Percentiles rank a stretch among this genome's conserved stretches.
These are phyloP conservation scores for Leptosomus discolor DNA, from an alignment of 2,113 vertebrate species.

Conservation along the genomic window DNA sequence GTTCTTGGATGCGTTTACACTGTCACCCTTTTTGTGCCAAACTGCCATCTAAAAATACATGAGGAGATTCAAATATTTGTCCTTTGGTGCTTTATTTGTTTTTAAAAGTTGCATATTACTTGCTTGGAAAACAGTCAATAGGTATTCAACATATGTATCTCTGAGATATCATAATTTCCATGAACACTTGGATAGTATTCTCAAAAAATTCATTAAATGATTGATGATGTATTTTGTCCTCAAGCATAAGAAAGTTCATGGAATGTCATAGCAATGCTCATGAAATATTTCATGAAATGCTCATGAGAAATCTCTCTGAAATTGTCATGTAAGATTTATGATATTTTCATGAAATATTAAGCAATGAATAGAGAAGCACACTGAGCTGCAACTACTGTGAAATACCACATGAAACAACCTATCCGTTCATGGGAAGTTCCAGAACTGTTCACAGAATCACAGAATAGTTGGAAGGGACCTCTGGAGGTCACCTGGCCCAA, in stretches of 20 bases:
- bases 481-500: not conserved
- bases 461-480: not conserved
- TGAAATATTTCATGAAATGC: not conserved
- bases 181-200: not conserved
- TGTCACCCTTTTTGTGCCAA: not conserved
- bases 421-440: not conserved
- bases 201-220: not conserved
- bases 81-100: not conserved
- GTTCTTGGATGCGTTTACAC: not conserved
- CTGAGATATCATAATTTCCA: not conserved
- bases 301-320: not conserved
- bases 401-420: not conserved
- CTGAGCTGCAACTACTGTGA: not conserved
- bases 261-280: not conserved
- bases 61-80: not conserved
- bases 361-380: not conserved
- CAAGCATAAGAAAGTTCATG: not conserved
- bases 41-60: not conserved
- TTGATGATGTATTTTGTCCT: not conserved
- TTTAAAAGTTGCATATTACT: not conserved
- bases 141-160: not conserved
- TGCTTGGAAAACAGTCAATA: not conserved
- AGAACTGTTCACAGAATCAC: not conserved
- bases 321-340: not conserved
- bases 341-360: constrained; percentile 13